phyloP scores from a whole-genome alignment of 2,797 vertebrate species.

The Valencia hispanica region DNA sequence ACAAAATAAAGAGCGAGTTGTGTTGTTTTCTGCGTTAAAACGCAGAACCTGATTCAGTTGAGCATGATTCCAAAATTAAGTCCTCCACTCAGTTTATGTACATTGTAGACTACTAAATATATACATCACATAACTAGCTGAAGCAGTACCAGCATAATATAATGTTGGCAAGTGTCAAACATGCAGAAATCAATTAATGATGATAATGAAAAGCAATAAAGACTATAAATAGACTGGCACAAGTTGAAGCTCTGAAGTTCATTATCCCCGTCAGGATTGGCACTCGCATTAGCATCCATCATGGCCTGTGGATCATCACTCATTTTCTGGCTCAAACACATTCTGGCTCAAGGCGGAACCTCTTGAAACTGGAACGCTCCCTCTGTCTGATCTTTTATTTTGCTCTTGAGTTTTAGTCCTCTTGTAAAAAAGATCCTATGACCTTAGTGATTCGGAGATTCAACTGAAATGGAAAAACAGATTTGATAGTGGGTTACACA shows the following conservation, averaged over 20 bases:
- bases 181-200: background rate
- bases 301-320: background rate
- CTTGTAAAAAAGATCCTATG: background rate
- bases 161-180: background rate
- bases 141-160: background rate
- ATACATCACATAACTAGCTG: background rate
- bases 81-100: background rate
- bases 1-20: background rate
- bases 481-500: background rate
- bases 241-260: background rate
- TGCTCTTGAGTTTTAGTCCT: background rate
- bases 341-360: background rate
- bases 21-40: background rate
- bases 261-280: background rate
- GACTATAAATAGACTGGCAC: background rate
- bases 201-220: background rate
- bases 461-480: background rate
- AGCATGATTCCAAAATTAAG: background rate
- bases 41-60: background rate
- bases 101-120: background rate
- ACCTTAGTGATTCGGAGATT: background rate
- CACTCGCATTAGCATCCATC: conserved; percentile 6
- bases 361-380: background rate
- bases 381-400: background rate
- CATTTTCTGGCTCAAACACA: conserved; percentile 2